Base-by-base conservation (phyloP, 2,113 vertebrate species). In the Rutilus rutilus region DNA sequence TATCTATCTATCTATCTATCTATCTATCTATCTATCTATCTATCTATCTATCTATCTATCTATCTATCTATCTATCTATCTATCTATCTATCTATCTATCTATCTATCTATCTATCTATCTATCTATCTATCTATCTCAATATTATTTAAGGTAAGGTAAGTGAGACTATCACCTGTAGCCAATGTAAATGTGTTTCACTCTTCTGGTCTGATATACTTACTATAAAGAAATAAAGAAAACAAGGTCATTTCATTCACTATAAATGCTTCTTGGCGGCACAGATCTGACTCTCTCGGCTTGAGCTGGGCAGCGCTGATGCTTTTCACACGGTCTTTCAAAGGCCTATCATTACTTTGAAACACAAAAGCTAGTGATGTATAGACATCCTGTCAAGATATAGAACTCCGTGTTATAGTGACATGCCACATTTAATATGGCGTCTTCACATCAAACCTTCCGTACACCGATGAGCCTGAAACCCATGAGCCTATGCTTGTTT, bases 381-480 rank as follows among this genome's bases (percentile, higher is more conserved):
- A 76, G 82, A 85, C 86, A 82, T 82, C 52, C 88, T 86, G 82
- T 85, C 64, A 71, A 85, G 88, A 85, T 87, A 78, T 73, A 71
- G 76, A 85, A 74, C 75, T 83, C 79, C 69, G 75, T 78, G 77
- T 83, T 42, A 54, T 78, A 45, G 83, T 85, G 88, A 85, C 82
- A 85, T 73, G 78, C n/a, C 79, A 82, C 83, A 33, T 89, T 75
- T 89, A 62, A 85, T 82, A 84, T 87, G 69, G 50, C 27, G 78
- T 71, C 81, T 86, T 86, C 74, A 87, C 85, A 85, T 85, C 88
- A 86, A 75, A 88, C 64, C 54, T 64, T 87, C 42, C 8, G 3
- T 5, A 69, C 25, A 23, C 42, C 3, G 17, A 30, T 27, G 23
- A 81, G 78, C 14, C n/a, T 10, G 23, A 9, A 17, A 11, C 2